Percentiles rank a stretch among this genome's conserved stretches.
Conservation (phyloP, 1,140 invertebrate species). For the Aphis gossypii region DNA sequence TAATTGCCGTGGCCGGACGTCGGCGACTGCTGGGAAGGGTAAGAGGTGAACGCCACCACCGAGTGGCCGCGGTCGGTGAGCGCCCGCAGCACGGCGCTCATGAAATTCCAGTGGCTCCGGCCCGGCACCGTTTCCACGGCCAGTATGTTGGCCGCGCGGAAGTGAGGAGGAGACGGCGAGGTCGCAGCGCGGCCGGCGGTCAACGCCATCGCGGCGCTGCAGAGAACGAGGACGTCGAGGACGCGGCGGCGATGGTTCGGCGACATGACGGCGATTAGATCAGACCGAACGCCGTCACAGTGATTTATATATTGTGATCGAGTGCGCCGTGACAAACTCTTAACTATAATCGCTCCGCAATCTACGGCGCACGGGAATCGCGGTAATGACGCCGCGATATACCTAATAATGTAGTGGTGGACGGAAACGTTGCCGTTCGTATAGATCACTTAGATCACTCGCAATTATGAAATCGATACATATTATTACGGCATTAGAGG, state of each 20-base stretch:
- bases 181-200: not conserved
- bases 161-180: too few species aligned
- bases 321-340: not conserved
- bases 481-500: too few species aligned
- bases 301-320: not conserved
- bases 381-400: too few species aligned
- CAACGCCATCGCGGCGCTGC: too few species aligned
- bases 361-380: too few species aligned
- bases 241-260: not conserved
- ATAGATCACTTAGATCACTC: not conserved
- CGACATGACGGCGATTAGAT: not conserved
- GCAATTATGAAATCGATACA: too few species aligned
- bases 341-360: not conserved
- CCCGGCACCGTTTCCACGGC: slow-evolving; percentile 62
- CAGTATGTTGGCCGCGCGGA: slow-evolving; percentile 61
- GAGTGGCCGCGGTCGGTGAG: slow-evolving; percentile 63
- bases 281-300: too few species aligned
- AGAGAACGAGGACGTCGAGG: not conserved
- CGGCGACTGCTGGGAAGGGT: slow-evolving; percentile 62
- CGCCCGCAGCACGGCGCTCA: slow-evolving; percentile 62
- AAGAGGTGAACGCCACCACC: slow-evolving; percentile 63
- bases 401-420: not conserved
- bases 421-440: not conserved
- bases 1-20: slow-evolving; percentile 66
- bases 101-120: slow-evolving; percentile 64